phyloP scores from a whole-genome alignment of 2,888 invertebrate genomes.

The Clivina fossor region DNA sequence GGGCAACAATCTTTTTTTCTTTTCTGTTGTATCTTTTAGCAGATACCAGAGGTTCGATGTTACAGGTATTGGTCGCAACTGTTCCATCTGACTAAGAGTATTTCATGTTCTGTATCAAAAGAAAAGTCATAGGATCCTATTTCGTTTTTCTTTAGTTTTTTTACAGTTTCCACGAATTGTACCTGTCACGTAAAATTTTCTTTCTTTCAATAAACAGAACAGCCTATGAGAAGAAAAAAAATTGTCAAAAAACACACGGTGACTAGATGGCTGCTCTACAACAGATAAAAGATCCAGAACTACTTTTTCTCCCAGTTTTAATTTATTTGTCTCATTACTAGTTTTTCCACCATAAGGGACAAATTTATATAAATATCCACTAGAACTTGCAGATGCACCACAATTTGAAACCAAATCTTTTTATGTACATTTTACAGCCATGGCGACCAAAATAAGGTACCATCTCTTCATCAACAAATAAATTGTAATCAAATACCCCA shows the following conservation, averaged over 20 bases:
- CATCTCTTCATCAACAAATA: constrained; percentile 43
- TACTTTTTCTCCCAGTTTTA: constrained; percentile 39
- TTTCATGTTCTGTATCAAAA: constrained; percentile 4
- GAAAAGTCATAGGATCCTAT: constrained; percentile 10
- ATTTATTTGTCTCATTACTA: not conserved
- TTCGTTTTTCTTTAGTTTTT: constrained; percentile 1
- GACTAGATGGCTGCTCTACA: constrained; percentile 34
- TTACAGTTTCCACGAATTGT: constrained; percentile 10
- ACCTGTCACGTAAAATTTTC: constrained; percentile 14
- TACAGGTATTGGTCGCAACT: too few species aligned
- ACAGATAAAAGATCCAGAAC: constrained; percentile 40
- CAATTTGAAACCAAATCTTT: constrained; percentile 44
- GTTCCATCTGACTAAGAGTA: too few species aligned
- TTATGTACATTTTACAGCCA: constrained; percentile 44
- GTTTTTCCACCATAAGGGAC: constrained; percentile 41
- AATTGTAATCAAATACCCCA: constrained; percentile 39
- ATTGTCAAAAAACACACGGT: constrained; percentile 40
- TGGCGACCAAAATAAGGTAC: constrained; percentile 42
- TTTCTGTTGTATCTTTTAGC: too few species aligned
- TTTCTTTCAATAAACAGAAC: constrained; percentile 31
- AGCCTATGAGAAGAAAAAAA: constrained; percentile 39
- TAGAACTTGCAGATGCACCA: constrained; percentile 42
- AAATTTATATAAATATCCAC: constrained; percentile 41
- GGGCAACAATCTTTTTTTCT: too few species aligned
- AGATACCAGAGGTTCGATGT: too few species aligned